Evolutionary conservation across 2,113 vertebrate genomes (phyloP), one percentile per base, ranked within the genome.

Genomic region (Brachypodius melanocephalos): DNA sequence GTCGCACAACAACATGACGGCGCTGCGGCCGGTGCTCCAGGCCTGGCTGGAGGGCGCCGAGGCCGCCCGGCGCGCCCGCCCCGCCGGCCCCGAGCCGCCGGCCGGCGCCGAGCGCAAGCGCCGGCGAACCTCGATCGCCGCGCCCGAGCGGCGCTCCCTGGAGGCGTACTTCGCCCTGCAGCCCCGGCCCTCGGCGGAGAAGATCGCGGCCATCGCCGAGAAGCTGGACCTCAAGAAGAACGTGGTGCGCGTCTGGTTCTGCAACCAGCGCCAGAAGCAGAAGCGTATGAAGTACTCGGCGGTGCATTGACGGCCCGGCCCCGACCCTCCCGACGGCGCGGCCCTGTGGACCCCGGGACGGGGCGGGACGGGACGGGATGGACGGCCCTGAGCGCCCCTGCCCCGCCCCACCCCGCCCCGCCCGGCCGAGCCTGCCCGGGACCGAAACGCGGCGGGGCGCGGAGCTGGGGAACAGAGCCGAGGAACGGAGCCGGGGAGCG

Each of bases 221-320:
- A 99, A 99, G 96, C 98, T 99, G 97, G 99, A 99, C 98, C 99
- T 99, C 77, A 99, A 99, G 98, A 99, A 99, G 98, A 99, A 99
- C 96, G 99, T 99, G 97, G 99, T 99, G 74, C 99, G 99, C 17
- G 99, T 99, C 85, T 99, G 99, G 99, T 99, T 99, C 97, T 99
- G 99, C 97, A 99, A 99, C 98, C 99, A 99, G 97, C 98, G 99
- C 90, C 99, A 99, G 98, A 99, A 99, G 98, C 99, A 99, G 98
- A 99, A 99, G 98, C 98, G 99, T 94, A 99, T 99, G 99, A 99
- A 99, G 96, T 99, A 99, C 95, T 99, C 99, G 10, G 99, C 99
- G 65, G 99, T 54, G 58, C 58, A 40, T 36, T 61, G 58, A 61
- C 58, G 17, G 51, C 58, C 11, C 36, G 16, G 34, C 34, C 17